Evolutionary conservation across 2,797 vertebrate species (phyloP), one percentile per base, ranked within the genome.

Genomic region (Chelon labrosus): DNA sequence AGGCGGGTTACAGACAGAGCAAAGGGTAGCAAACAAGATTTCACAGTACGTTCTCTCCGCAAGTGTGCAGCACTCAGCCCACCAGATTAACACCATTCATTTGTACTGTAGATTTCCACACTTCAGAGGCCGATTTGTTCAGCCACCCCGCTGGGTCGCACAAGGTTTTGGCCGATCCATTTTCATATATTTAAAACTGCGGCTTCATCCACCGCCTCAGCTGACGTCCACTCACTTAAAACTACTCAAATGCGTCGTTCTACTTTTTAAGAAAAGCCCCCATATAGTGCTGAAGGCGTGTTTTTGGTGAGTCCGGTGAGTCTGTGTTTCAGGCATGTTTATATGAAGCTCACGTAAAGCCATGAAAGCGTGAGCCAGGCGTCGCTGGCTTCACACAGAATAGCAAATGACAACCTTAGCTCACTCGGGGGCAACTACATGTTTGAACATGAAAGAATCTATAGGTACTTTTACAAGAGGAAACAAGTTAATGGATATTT

Each of bases 11-110:
- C 9, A 74, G 66, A 68, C 71, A 59, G 82, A 77, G 73, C 73
- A 76, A 62, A 87, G 77, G 71, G 73, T 86, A 82, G 77, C 75
- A 68, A 88, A 86, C 83, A 68, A 57, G 79, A 88, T 89, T 88
- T 88, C 79, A 88, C 76, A 79, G 82, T 65, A 4, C n/a, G 60
- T 84, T 75, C 73, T 76, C 55, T 50, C 50, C 4, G 47, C 55
- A 10, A 75, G 73, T 65, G 79, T 74, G 73, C 79, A 63, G 59
- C 68, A 56, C 79, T 81, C 76, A 61, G 44, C 74, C 65, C 69
- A 13, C 68, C 80, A 85, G 82, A 88, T 79, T 77, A 85, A 83
- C 73, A 67, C 75, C 49, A 49, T 85, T 88, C 80, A 88, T 85
- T 84, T 83, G 74, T 72, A 63, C 74, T 70, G 74, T 63, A 50